Conservation (phyloP, 1,140 invertebrate species). For the Bombus affinis region DNA sequence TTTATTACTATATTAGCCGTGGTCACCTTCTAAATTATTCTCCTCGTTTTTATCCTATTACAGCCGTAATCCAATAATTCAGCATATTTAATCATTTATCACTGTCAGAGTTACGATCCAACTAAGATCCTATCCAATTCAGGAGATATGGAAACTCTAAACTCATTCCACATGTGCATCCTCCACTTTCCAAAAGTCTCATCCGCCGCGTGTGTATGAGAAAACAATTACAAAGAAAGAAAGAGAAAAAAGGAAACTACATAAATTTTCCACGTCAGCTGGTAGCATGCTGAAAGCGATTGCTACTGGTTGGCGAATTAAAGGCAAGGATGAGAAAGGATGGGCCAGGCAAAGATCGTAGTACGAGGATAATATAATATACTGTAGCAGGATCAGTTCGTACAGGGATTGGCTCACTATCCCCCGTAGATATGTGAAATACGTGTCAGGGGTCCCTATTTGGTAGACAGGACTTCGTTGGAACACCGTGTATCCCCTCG, state of each 20-base stretch:
- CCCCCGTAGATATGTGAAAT: slow-evolving; percentile 59
- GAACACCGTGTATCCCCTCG: slow-evolving; percentile 72
- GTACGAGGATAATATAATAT: slow-evolving; percentile 51
- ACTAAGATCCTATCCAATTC: too few relatives aligned
- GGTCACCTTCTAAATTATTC: too few relatives aligned
- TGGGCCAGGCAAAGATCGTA: slow-evolving; percentile 42
- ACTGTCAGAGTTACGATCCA: too few relatives aligned
- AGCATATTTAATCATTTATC: too few relatives aligned
- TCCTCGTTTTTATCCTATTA: too few relatives aligned
- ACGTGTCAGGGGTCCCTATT: slow-evolving; percentile 59
- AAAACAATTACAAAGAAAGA: neutral
- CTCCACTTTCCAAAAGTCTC: neutral
- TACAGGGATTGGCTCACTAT: slow-evolving; percentile 41
- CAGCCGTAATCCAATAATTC: too few relatives aligned
- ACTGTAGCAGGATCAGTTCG: slow-evolving; percentile 36
- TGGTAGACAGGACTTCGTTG: slow-evolving; percentile 27
- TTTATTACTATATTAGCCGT: too few relatives aligned
- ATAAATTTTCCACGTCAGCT: slow-evolving; percentile 1
- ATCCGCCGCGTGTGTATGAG: neutral
- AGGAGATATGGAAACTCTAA: too few relatives aligned
- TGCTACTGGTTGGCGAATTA: neutral
- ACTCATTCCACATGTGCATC: neutral
- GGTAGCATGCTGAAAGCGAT: neutral
- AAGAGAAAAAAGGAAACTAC: neutral
- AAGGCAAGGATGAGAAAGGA: slow-evolving; percentile 1